phyloP scores from a whole-genome alignment of 2,888 invertebrate species.

The Microplitis deprimator region DNA sequence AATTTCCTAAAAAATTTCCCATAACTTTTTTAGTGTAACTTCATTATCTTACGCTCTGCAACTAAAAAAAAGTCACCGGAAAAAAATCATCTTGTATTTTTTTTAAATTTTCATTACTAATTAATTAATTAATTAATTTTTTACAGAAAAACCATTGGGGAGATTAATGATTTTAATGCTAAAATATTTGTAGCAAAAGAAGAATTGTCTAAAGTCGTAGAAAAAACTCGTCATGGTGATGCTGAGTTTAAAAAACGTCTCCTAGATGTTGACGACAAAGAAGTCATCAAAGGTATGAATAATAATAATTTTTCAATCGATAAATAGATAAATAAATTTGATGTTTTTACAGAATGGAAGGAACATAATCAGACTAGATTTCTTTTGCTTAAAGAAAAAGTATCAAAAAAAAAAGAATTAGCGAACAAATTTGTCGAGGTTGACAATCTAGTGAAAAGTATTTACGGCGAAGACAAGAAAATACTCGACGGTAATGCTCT shows the following conservation, averaged over 20 bases:
- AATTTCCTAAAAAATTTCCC: too few species aligned
- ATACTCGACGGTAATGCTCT: not conserved
- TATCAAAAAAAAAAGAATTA: not conserved
- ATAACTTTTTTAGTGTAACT: too few species aligned
- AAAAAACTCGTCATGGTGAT: not conserved
- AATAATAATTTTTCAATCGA: not conserved
- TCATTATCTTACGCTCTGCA: too few species aligned
- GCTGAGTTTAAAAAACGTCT: not conserved
- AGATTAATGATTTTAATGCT: not conserved
- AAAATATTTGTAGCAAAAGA: not conserved
- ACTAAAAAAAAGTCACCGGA: too few species aligned
- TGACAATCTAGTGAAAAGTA: not conserved
- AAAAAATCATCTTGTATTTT: too few species aligned
- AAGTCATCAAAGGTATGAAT: not conserved
- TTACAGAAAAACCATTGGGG: not conserved
- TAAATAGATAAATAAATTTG: not conserved
- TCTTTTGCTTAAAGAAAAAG: not conserved
- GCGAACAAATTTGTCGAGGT: not conserved
- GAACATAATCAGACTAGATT: not conserved
- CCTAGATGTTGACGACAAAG: not conserved
- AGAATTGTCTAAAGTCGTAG: not conserved
- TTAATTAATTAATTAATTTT: not conserved
- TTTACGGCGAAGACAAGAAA: not conserved
- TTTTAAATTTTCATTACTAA: too few species aligned
- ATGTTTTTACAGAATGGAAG: not conserved